Evolutionary conservation across 2,797 vertebrate genomes (phyloP).

Genomic region (Onychomys torridus): DNA sequence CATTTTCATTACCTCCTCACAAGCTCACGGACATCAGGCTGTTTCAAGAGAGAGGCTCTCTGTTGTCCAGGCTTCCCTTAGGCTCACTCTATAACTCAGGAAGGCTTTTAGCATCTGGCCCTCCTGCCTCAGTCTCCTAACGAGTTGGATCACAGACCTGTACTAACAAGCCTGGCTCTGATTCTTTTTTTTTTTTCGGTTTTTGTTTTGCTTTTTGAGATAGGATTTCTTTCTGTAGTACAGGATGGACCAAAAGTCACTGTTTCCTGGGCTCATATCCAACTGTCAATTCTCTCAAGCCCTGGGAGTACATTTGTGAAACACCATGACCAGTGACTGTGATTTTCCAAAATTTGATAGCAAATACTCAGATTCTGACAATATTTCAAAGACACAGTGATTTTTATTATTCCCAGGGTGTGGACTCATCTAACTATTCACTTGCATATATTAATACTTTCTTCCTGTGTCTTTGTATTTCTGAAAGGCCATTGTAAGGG

Average conservation of each 20-base stretch:
- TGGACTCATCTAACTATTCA: not conserved
- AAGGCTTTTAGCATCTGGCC: not conserved
- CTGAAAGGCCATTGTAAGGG: no score
- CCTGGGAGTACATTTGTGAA: not conserved
- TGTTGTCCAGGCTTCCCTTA: not conserved
- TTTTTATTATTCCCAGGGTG: not conserved
- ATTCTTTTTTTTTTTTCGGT: not conserved
- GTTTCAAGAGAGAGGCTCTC: not conserved
- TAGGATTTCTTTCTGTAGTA: not conserved
- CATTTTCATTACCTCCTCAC: not conserved
- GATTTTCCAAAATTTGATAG: not conserved
- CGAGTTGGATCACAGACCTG: not conserved
- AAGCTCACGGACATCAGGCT: not conserved
- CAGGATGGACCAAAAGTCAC: not conserved
- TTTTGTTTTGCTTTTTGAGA: not conserved
- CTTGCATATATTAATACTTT: not conserved
- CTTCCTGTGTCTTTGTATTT: not conserved
- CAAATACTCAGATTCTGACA: not conserved
- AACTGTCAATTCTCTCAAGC: not conserved
- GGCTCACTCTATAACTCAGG: not conserved
- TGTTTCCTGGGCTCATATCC: not conserved
- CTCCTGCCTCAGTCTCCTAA: not conserved
- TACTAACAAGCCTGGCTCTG: not conserved
- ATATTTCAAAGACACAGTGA: not conserved
- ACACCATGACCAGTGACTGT: not conserved